These are phyloP conservation scores for Penaeus monodon DNA, from an alignment of 2,888 invertebrate genomes.

Conservation along the genomic window DNA sequence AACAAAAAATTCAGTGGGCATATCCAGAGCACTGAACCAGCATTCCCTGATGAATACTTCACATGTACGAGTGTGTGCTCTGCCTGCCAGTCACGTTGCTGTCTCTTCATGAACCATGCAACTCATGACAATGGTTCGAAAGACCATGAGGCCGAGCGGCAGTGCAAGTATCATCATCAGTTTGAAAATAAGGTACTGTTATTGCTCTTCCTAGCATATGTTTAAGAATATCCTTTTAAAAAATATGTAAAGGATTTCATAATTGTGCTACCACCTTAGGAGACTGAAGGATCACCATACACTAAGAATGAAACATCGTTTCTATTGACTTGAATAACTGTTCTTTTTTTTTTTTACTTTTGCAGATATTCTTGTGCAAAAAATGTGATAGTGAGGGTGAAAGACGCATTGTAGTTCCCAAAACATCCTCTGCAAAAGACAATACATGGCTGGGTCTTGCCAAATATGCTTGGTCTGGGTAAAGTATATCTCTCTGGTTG, in stretches of 20 bases:
- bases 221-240: neutral
- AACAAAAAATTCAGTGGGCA: slow-evolving; percentile 83
- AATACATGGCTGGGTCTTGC: slow-evolving; percentile 79
- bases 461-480: slow-evolving; percentile 84
- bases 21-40: slow-evolving; percentile 75
- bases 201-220: neutral
- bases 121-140: slow-evolving; percentile 41
- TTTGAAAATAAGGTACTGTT: slow-evolving; percentile 77
- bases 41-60: slow-evolving; percentile 85
- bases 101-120: slow-evolving; percentile 54
- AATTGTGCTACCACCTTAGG: no score
- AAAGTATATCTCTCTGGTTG: slow-evolving; percentile 66
- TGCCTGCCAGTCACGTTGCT: slow-evolving; percentile 78
- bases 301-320: no score
- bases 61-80: slow-evolving; percentile 81
- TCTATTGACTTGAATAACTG: neutral
- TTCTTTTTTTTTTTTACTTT: neutral
- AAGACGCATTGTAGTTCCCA: slow-evolving; percentile 75
- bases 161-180: slow-evolving; percentile 79
- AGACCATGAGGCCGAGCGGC: slow-evolving; percentile 36
- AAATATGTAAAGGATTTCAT: no score
- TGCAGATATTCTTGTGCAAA: slow-evolving; percentile 41
- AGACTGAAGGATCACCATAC: no score
- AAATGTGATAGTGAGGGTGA: slow-evolving; percentile 72
- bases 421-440: slow-evolving; percentile 71